phyloP scores from a whole-genome alignment of 2,113 vertebrate species.

The Protobothrops flavoviridis region DNA sequence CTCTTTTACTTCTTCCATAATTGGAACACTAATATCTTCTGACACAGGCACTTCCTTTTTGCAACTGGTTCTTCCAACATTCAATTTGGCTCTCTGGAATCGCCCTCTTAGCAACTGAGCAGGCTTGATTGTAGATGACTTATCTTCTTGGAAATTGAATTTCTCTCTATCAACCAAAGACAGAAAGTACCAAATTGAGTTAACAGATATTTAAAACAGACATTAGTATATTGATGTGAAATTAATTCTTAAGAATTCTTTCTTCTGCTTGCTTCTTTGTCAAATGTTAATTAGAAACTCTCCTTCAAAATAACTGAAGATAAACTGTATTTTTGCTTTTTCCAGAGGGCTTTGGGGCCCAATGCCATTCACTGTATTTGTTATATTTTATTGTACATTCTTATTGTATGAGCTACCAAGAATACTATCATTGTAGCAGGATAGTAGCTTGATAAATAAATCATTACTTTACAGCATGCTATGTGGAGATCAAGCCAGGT shows the following conservation, averaged over 20 bases:
- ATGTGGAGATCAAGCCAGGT: not conserved
- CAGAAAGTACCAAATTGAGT: constrained; percentile 1
- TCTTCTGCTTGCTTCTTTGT: not conserved
- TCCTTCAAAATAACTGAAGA: not conserved
- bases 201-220: not conserved
- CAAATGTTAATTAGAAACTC: not conserved
- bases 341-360: not conserved
- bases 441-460: not conserved
- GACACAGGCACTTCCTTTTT: constrained; percentile 42
- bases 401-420: not conserved
- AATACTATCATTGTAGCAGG: not conserved
- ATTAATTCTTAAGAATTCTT: not conserved
- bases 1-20: constrained; percentile 21
- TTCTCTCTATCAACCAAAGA: constrained; percentile 39
- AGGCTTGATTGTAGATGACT: constrained; percentile 51
- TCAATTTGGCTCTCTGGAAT: constrained; percentile 57
- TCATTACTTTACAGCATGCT: not conserved
- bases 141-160: constrained; percentile 35
- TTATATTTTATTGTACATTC: not conserved
- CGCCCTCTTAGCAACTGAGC: constrained; percentile 58
- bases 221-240: not conserved
- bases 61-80: constrained; percentile 49
- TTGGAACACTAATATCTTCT: constrained; percentile 31
- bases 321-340: not conserved
- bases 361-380: not conserved